These are phyloP conservation scores for Scaptomyza montana DNA, from an alignment of 1,140 invertebrate genomes.

Conservation along the genomic window DNA sequence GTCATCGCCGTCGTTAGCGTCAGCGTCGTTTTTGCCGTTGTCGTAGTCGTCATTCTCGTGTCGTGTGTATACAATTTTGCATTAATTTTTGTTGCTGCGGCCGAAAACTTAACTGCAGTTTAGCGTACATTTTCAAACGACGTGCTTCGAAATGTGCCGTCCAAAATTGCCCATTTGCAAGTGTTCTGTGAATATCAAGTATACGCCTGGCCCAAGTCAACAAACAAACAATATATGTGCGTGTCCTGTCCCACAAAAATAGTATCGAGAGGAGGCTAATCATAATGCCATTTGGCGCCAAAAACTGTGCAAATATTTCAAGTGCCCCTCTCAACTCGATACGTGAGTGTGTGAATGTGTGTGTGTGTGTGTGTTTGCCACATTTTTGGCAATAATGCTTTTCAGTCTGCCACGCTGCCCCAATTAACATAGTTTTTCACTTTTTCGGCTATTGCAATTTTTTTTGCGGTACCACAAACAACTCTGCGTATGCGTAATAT, in stretches of 20 bases:
- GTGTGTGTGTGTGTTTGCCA: slow-evolving; percentile 11
- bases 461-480: not conserved
- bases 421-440: no score
- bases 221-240: not conserved
- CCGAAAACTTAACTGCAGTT: slow-evolving; percentile 70
- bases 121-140: slow-evolving; percentile 60
- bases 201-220: slow-evolving; percentile 33
- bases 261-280: slow-evolving; percentile 22
- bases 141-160: slow-evolving; percentile 52
- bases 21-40: slow-evolving; percentile 6
- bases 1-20: slow-evolving; percentile 2
- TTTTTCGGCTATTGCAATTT: not conserved
- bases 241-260: not conserved
- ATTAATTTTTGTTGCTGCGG: slow-evolving; percentile 73
- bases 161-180: slow-evolving; percentile 26
- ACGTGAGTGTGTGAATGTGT: slow-evolving; percentile 1
- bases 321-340: slow-evolving; percentile 13
- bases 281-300: slow-evolving; percentile 69
- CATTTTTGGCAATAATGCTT: slow-evolving; percentile 10
- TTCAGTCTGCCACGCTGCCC: slow-evolving; percentile 2
- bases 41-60: slow-evolving; percentile 48
- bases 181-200: slow-evolving; percentile 45
- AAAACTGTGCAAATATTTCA: slow-evolving; percentile 43
- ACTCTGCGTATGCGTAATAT: not conserved
- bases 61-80: slow-evolving; percentile 80